Evolutionary conservation across 2,113 vertebrate genomes (phyloP).

Genomic region (Tinamus guttatus): DNA sequence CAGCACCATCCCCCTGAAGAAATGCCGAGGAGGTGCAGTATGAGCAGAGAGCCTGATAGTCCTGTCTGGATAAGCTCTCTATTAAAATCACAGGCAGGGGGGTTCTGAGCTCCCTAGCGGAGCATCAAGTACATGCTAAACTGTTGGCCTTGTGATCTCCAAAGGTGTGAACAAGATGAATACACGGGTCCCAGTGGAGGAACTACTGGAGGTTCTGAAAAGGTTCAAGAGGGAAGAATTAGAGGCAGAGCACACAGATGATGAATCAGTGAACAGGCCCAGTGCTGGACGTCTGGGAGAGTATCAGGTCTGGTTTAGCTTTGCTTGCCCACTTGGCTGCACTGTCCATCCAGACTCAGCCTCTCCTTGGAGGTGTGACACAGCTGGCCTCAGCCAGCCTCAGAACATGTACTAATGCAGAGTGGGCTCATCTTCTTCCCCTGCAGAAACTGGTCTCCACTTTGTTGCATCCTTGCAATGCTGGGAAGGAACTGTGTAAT

Average conservation of each 20-base stretch:
- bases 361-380: no score
- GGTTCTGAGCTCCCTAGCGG: not conserved
- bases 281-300: not conserved
- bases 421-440: not conserved
- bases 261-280: not conserved
- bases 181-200: conserved; percentile 31
- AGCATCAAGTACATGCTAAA: not conserved
- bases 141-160: not conserved
- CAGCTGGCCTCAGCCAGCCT: not conserved
- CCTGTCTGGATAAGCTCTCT: not conserved
- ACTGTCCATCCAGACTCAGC: not conserved
- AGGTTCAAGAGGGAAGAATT: conserved; percentile 40
- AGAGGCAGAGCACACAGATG: conserved; percentile 45
- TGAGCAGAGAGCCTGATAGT: not conserved
- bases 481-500: conserved; percentile 37
- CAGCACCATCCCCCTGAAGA: conserved; percentile 27
- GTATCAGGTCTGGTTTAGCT: conserved; percentile 47
- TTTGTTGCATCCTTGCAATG: conserved; percentile 22
- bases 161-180: not conserved
- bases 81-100: not conserved
- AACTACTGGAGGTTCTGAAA: conserved; percentile 55
- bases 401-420: not conserved
- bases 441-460: conserved; percentile 45
- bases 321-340: not conserved
- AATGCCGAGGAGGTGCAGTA: conserved; percentile 8